Evolutionary conservation across 2,888 invertebrate genomes (phyloP), one percentile per base, ranked within the genome.

Genomic region (Nomada ruficornis): DNA sequence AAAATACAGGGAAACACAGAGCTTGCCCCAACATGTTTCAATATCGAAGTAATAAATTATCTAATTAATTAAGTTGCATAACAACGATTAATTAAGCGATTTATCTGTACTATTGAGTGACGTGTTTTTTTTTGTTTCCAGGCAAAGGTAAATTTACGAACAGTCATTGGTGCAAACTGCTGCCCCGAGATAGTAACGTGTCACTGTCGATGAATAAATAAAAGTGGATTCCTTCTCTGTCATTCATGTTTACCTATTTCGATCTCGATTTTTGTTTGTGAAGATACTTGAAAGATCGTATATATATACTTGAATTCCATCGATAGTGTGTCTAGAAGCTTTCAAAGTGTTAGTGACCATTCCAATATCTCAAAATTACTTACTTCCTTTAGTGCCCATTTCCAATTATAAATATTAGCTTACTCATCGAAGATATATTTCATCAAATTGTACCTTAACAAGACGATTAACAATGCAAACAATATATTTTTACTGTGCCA

Each of bases 71-170:
- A 15, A 29, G 11, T 11, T 20, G 7, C 20, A 2, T 10, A 47
- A 3, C 47, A 47, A 47, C 50, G 18, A n/a, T 47, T 70, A 29
- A 71, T 71, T 23, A 60, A 29, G 36, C 13, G 60, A 71, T 62
- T 59, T 59, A 47, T 13, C 47, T n/a, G 4, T 50, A 29, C 36
- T 60, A 50, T 50, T n/a, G 4, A 2, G 18, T 11, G 29, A 26
- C 23, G 18, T 4, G 10, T 29, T 13, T 15, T 2, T 47, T 2
- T 13, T 26, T 15, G 9, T 26, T 44, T 15, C 9, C 13, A 3
- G 15, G 0, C 0, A 42, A 69, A 54, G 36, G 36, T 36, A 57
- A 68, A 15, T 18, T 36, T 36, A 36, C 36, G 9, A 36, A n/a
- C 29, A n/a, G 36, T 20, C 18, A 2, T 10, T 18, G 2, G 54